A percentile compares a stretch with the other conserved stretches of the same genome.
Evolutionary conservation across 2,113 vertebrate genomes (phyloP).

Genomic region (Lamprotornis superbus): DNA sequence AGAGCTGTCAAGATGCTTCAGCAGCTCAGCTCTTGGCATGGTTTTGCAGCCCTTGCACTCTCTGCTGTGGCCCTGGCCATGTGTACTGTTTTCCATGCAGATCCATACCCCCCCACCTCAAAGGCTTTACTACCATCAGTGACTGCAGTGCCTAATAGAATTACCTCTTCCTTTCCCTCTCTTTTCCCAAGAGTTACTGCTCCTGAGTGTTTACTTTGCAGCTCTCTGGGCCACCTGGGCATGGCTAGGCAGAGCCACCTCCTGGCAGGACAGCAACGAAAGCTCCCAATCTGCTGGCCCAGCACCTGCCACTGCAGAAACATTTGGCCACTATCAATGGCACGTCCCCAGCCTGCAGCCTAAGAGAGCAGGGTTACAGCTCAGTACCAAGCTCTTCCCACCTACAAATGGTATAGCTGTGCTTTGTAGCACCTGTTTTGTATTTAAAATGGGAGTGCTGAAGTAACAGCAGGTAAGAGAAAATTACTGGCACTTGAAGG

Average conservation of each 20-base stretch:
- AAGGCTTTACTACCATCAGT: not conserved
- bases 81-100: not conserved
- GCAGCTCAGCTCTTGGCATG: not conserved
- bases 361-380: not conserved
- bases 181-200: not conserved
- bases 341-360: not conserved
- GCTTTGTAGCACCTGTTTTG: not conserved
- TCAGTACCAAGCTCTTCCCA: not conserved
- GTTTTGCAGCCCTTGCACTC: not conserved
- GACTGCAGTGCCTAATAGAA: not conserved
- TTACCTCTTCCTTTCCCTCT: not conserved
- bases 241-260: slow-evolving; percentile 52
- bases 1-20: not conserved
- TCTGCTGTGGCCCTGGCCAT: not conserved
- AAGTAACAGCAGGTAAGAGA: not conserved
- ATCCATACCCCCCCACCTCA: not conserved
- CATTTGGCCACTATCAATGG: not conserved
- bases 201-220: not conserved
- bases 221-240: not conserved
- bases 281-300: not conserved
- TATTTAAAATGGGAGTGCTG: not conserved
- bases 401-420: not conserved
- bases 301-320: not conserved
- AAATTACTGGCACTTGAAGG: not conserved
- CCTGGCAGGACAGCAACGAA: not conserved